Evolutionary conservation across 2,113 vertebrate species (phyloP).

Genomic region (Channa argus): DNA sequence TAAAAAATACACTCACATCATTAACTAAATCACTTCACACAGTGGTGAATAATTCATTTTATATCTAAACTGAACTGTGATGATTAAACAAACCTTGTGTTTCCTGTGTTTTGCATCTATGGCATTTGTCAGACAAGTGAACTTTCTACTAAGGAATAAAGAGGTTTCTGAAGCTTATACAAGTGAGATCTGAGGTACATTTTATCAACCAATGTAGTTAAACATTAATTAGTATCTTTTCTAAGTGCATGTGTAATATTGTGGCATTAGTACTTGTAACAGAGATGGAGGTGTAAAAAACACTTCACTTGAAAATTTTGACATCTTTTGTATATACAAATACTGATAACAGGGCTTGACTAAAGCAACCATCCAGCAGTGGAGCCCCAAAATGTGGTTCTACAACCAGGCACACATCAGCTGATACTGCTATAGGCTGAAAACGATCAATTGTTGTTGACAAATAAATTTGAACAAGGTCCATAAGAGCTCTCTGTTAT

Average conservation of each 20-base stretch:
- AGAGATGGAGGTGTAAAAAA: background rate
- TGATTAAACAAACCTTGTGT: no score
- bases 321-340: conserved; percentile 18
- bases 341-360: conserved; percentile 39
- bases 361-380: background rate
- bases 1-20: conserved; percentile 10
- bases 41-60: background rate
- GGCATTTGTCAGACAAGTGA: background rate
- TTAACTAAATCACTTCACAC: background rate
- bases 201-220: background rate
- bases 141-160: no score
- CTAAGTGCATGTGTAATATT: background rate
- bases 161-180: background rate
- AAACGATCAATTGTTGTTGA: no score
- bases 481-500: no score
- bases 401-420: background rate
- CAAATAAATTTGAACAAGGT: no score
- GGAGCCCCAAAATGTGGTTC: background rate
- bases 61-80: background rate
- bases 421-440: no score
- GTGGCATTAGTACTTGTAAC: background rate
- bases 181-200: background rate
- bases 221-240: no score
- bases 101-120: no score
- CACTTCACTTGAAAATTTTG: conserved; percentile 4